These are phyloP conservation scores for Leiothrix lutea DNA, from an alignment of 2,113 vertebrate genomes.

Conservation along the genomic window DNA sequence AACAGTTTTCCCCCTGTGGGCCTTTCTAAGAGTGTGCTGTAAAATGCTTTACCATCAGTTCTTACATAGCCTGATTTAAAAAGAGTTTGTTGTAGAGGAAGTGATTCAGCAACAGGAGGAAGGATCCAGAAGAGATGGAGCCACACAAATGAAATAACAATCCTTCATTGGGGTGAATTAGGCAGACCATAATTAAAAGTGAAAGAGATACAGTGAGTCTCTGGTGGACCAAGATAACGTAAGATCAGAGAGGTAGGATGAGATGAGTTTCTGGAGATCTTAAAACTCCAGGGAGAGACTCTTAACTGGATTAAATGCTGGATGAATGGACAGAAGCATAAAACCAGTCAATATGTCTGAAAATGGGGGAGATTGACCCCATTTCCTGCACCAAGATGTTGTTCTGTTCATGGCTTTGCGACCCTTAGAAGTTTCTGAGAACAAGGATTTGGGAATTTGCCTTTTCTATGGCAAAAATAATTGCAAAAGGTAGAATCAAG, in stretches of 20 bases:
- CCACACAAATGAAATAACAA: neutral
- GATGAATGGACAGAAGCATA: neutral
- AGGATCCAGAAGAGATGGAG: neutral
- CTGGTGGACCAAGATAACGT: neutral
- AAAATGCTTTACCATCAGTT: neutral
- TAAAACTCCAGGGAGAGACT: neutral
- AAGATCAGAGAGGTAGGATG: neutral
- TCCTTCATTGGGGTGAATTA: neutral
- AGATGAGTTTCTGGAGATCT: neutral
- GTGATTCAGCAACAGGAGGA: neutral
- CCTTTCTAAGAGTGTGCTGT: neutral
- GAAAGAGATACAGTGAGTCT: neutral
- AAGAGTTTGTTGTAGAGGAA: neutral
- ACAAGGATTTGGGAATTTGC: slow-evolving; percentile 5
- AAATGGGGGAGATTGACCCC: neutral
- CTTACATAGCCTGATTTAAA: neutral
- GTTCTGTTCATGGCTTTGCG: neutral
- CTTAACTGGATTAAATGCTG: neutral
- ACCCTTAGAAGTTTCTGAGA: neutral
- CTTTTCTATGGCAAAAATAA: neutral
- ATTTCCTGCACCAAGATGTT: neutral
- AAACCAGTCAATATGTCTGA: neutral
- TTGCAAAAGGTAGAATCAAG: neutral
- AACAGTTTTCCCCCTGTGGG: neutral
- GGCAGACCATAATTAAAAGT: neutral